These are phyloP conservation scores for Vireo altiloquus DNA, from an alignment of 2,113 vertebrate species.

Conservation along the genomic window DNA sequence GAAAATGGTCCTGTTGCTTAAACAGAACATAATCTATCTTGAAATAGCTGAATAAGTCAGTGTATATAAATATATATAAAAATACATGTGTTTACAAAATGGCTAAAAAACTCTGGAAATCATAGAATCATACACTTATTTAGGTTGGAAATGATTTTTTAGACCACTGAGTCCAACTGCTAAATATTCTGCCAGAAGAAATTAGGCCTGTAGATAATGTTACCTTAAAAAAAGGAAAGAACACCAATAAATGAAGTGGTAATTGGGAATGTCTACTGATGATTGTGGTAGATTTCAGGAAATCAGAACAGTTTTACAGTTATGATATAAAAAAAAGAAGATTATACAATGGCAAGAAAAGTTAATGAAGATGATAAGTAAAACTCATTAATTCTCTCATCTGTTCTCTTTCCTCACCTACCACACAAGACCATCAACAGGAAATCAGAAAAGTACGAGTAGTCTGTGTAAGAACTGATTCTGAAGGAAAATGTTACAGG, in stretches of 20 bases:
- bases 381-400: background rate
- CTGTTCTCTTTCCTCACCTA: background rate
- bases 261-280: background rate
- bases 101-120: background rate
- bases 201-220: background rate
- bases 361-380: background rate
- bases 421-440: background rate
- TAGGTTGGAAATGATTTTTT: background rate
- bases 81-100: background rate
- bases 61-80: background rate
- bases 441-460: background rate
- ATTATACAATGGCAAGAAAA: background rate
- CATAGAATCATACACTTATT: background rate
- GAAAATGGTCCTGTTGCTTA: background rate
- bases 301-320: background rate
- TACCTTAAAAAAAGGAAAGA: background rate
- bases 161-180: background rate
- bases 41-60: background rate
- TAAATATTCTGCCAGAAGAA: background rate
- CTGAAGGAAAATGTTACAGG: background rate
- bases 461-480: background rate
- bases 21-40: background rate
- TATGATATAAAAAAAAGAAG: background rate
- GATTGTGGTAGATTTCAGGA: background rate
- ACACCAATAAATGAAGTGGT: background rate